Conservation (phyloP, 1,140 invertebrate species). For the Patella vulgata region DNA sequence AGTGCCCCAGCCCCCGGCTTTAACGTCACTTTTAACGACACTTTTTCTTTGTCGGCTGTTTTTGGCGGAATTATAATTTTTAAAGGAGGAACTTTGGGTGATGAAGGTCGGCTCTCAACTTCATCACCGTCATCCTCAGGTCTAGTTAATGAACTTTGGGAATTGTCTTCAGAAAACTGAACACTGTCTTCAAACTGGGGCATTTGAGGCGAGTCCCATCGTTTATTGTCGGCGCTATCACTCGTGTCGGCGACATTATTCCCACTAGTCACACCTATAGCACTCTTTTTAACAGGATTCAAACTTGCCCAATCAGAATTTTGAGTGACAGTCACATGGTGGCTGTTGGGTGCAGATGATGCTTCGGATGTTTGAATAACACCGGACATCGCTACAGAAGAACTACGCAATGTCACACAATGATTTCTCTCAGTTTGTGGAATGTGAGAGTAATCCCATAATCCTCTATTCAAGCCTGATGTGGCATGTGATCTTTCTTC, state of each 20-base stretch:
- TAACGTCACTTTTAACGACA: constrained; percentile 39
- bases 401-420: too few species aligned
- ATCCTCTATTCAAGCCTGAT: too few species aligned
- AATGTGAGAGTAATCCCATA: too few species aligned
- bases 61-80: constrained; percentile 62
- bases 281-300: constrained; percentile 42
- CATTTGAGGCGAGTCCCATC: too few species aligned
- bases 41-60: constrained; percentile 35
- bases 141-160: constrained; percentile 16
- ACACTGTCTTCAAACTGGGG: too few species aligned
- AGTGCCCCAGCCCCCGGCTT: constrained; percentile 43
- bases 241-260: constrained; percentile 6
- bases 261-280: constrained; percentile 4
- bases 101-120: constrained; percentile 50
- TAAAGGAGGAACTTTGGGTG: constrained; percentile 60
- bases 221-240: not conserved
- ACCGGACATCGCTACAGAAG: too few species aligned
- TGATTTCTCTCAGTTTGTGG: too few species aligned
- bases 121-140: constrained; percentile 33
- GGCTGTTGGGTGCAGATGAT: too few species aligned
- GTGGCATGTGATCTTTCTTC: too few species aligned
- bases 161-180: constrained; percentile 1
- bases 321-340: too few species aligned
- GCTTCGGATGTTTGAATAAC: too few species aligned
- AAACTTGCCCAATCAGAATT: constrained; percentile 44